Conservation (phyloP, 2,113 vertebrate species). For the Tursiops truncatus region DNA sequence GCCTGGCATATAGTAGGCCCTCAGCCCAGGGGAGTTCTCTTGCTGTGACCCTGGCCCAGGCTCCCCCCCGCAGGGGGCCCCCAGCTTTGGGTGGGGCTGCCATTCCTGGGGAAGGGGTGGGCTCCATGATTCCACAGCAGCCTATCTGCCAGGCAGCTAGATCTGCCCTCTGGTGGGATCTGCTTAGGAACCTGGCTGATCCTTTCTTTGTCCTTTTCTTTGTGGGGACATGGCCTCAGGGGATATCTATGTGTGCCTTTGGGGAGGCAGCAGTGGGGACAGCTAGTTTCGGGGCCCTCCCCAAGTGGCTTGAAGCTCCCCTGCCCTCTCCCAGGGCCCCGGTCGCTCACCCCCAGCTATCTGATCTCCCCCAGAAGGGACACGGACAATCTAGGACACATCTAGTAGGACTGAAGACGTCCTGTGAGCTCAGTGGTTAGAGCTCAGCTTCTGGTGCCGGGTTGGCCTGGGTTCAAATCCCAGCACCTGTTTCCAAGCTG, state of each 20-base stretch:
- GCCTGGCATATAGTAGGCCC: background rate
- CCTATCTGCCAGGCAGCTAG: background rate
- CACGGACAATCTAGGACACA: background rate
- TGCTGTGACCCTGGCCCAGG: background rate
- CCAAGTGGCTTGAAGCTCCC: background rate
- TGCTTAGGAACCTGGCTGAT: background rate
- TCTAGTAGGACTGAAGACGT: background rate
- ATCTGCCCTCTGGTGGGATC: background rate
- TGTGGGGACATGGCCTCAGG: background rate
- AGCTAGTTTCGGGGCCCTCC: background rate
- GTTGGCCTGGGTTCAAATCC: background rate
- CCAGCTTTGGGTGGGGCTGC: fast-evolving
- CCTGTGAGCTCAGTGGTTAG: background rate
- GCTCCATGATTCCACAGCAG: background rate
- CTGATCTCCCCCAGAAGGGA: background rate
- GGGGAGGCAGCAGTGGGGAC: fast-evolving
- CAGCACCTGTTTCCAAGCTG: background rate
- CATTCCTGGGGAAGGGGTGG: background rate
- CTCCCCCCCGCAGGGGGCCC: background rate
- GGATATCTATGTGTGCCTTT: background rate
- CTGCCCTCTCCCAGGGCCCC: background rate
- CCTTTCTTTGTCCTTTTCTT: background rate
- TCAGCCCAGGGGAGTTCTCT: background rate
- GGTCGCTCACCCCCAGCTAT: fast-evolving
- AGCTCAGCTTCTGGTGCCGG: background rate